Evolutionary conservation across 2,113 vertebrate species (phyloP), one percentile per base, ranked within the genome.

Genomic region (Litocranius walleri): DNA sequence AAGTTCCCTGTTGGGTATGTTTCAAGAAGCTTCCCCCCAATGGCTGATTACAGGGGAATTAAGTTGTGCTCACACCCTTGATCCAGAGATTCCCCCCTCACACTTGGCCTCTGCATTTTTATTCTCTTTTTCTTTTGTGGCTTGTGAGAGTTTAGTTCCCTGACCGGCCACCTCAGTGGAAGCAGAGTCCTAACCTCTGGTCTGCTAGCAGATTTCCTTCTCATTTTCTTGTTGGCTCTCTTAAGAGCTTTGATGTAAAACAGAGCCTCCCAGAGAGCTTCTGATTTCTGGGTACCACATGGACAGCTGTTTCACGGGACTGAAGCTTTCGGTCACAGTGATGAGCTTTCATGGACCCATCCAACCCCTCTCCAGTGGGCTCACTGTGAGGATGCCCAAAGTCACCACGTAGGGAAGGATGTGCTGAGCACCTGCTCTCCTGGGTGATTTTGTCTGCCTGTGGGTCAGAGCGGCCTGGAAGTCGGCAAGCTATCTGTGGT

Each of bases 1-100:
- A 90, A 67, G 54, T 83, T 93, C 97, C 92, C 97, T 77, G 13
- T 77, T 43, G 94, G 48, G 80, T 57, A 19, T 5, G 74, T 50
- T n/a, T 61, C 64, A 57, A 43, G 11, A 87, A 94, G 84, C 30
- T 59, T 91, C 67, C 59, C 92, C 29, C 21, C 84, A 91, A n/a
- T 6, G 1, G 19, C 43, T 15, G 29, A 48, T 13, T 12, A n/a
- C 30, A 80, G 82, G n/a, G 19, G 36, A 30, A 62, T 6, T 17
- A 25, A 29, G 14, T 7, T 45, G 19, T 25, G 29, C 36, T 62
- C 15, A 9, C 10, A 36, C 64, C 43, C 82, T 82, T 82, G 50
- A 21, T 4, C 43, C 33, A 19, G 2, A 2, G 36, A n/a, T 2
- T 3, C 14, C 23, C 25, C 25, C 33, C 40, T 57, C 21, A 8